phyloP scores from a whole-genome alignment of 2,888 invertebrate genomes.

The Eudasyphora cyanicolor region DNA sequence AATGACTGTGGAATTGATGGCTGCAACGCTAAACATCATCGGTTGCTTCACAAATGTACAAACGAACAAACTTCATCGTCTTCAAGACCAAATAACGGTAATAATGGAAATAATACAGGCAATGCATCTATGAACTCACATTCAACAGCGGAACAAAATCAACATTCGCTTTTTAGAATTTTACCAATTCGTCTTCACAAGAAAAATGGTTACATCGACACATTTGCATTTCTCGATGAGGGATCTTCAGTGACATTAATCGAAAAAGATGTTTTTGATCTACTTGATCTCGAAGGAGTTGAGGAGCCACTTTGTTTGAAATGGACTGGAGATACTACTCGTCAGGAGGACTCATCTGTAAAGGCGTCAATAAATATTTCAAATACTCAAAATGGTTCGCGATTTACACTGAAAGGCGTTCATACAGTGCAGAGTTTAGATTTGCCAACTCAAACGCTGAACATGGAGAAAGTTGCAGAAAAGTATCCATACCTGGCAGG shows the following conservation, averaged over 20 bases:
- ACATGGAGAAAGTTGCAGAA: not conserved
- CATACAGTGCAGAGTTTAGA: slow-evolving; percentile 17
- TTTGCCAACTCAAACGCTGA: not conserved
- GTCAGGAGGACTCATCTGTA: slow-evolving; percentile 11
- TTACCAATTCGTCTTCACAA: slow-evolving; percentile 23
- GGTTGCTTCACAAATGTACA: slow-evolving; percentile 29
- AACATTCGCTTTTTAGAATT: not conserved
- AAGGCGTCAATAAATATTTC: slow-evolving; percentile 16
- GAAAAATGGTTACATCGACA: slow-evolving; percentile 16
- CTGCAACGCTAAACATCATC: slow-evolving; percentile 52
- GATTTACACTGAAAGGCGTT: not conserved
- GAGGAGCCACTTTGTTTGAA: slow-evolving; percentile 20
- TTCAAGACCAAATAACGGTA: slow-evolving; percentile 4
- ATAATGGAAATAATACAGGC: not conserved
- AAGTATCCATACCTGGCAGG: slow-evolving; percentile 19
- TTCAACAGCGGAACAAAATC: not conserved
- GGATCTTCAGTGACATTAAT: slow-evolving; percentile 30
- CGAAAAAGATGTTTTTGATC: slow-evolving; percentile 5
- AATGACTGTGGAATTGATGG: slow-evolving; percentile 40
- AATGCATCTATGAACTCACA: not conserved
- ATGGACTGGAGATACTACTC: slow-evolving; percentile 29
- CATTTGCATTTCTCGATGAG: slow-evolving; percentile 28
- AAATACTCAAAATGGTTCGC: not conserved
- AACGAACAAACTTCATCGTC: not conserved
- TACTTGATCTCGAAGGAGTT: not conserved